Base-by-base conservation (phyloP, 2,797 vertebrate species). In the Emydoidea blandingii region DNA sequence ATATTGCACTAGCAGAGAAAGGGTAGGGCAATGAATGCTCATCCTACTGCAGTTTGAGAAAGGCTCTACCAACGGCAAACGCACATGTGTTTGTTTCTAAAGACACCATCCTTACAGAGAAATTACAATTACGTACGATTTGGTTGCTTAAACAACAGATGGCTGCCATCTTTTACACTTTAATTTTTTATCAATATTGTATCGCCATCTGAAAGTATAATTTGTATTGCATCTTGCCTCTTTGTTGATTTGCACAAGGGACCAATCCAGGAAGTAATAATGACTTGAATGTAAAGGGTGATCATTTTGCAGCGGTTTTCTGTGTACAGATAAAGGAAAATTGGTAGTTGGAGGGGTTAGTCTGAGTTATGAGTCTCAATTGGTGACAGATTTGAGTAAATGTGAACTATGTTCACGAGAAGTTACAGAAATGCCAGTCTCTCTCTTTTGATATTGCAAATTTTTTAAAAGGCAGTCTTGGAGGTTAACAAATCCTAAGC, bases 101-200 rank as follows among this genome's bases (percentile, higher is more conserved):
- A 97, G 96, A 86, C 82, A 93, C 44, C 92, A 16, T 91, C 86
- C 76, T 97, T 92, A 91, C 50, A 88, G 92, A 97, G 93, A 89
- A 94, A 96, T 96, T 95, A 96, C 54, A 97, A 93, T 98, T 96
- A 98, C 98, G 97, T 97, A 97, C 56, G 94, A 85, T 96, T 97
- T 95, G 90, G 74, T 94, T 97, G 92, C 95, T 97, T 95, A 97
- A 98, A 98, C 92, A 98, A 96, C 97, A 98, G 97, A 98, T 97
- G 97, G 95, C 53, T 96, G 59, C 87, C 91, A 97, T 97, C 91
- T 97, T 98, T 92, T 82, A 91, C 19, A 80, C 85, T 96, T 97
- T 79, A 23, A 14, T 92, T 97, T 97, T 93, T 95, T 97, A 88
- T 88, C 95, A 96, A 88, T 98, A 95, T 97, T 97, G 96, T 96